These are phyloP conservation scores for Agonopterix heracliana DNA, from an alignment of 2,888 invertebrate genomes.

Conservation along the genomic window DNA sequence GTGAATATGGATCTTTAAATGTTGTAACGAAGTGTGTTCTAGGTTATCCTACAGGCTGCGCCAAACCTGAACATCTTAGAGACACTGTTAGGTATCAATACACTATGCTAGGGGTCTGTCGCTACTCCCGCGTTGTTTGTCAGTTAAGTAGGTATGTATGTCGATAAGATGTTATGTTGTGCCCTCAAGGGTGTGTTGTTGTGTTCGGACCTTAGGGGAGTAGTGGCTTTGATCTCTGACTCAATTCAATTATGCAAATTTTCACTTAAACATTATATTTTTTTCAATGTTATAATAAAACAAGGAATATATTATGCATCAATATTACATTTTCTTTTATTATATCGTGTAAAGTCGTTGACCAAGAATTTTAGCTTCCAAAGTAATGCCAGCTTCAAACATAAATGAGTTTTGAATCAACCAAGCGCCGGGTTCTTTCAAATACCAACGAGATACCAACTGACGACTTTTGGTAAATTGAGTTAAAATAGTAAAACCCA, in stretches of 20 bases:
- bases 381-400: neutral
- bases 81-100: constrained; percentile 10
- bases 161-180: constrained; percentile 46
- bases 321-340: constrained; percentile 48
- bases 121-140: constrained; percentile 38
- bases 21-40: no score
- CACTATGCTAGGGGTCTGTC: constrained; percentile 22
- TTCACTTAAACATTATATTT: constrained; percentile 58
- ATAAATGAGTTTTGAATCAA: no score
- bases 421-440: no score
- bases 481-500: no score
- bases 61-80: no score
- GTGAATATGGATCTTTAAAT: no score
- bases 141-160: constrained; percentile 33
- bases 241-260: constrained; percentile 65
- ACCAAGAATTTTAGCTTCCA: neutral
- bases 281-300: constrained; percentile 72
- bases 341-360: constrained; percentile 12
- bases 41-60: no score
- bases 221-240: constrained; percentile 44
- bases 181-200: constrained; percentile 46
- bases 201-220: constrained; percentile 35
- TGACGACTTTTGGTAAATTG: no score
- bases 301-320: constrained; percentile 63
- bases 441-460: no score